phyloP scores from a whole-genome alignment of 64 coral and sea anemone species.

The Montipora sp. region DNA sequence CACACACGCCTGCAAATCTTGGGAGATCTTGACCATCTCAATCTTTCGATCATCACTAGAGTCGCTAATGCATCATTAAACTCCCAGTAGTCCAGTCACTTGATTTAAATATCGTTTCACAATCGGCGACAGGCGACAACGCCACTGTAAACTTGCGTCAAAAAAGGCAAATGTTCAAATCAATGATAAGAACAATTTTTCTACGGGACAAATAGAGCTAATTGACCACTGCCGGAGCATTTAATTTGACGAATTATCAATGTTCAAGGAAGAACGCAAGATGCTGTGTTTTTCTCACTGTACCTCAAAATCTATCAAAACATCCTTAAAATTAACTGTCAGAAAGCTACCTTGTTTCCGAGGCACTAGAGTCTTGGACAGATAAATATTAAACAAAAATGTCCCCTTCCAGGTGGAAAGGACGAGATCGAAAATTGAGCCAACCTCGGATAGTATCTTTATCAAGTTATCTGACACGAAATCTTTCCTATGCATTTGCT shows the following conservation, averaged over 20 bases:
- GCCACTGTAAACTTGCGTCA: constrained; percentile 39
- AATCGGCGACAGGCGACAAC: constrained; percentile 7
- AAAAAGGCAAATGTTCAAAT: neutral
- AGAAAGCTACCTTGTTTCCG: neutral
- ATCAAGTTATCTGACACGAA: constrained; percentile 46
- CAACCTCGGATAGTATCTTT: neutral
- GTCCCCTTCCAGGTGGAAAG: neutral
- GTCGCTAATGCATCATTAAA: constrained; percentile 10
- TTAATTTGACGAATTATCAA: constrained; percentile 7
- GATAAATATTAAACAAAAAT: too few species aligned
- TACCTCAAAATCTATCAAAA: neutral
- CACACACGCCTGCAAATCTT: neutral
- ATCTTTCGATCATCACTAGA: neutral
- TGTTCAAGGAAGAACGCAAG: neutral
- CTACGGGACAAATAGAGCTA: neutral
- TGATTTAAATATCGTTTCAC: constrained; percentile 2
- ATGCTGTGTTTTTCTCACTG: neutral
- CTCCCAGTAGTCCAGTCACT: neutral
- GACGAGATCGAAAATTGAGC: constrained; percentile 7
- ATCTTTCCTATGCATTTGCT: constrained; percentile 10
- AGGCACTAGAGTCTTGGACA: neutral
- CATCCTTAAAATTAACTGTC: neutral
- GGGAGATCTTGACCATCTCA: neutral
- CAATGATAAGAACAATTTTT: constrained; percentile 3
- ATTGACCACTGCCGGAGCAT: neutral